Percentiles rank a stretch among this genome's conserved stretches.
Evolutionary conservation across 2,113 vertebrate genomes (phyloP).

Genomic region (Sapajus apella): DNA sequence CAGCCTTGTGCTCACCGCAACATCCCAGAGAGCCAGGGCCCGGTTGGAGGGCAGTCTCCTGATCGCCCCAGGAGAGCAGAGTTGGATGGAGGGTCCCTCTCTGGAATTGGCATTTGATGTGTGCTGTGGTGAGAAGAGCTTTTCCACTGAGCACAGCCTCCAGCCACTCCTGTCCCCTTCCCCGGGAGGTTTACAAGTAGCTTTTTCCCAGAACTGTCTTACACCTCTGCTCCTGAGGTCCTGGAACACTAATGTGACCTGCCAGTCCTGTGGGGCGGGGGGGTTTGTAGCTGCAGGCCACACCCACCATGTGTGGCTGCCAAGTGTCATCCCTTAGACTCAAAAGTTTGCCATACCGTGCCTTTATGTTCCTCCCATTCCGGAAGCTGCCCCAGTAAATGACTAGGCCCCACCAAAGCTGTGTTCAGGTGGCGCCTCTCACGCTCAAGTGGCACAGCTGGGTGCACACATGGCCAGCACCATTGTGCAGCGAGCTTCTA

Average conservation of each 20-base stretch:
- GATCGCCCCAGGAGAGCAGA: background rate
- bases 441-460: background rate
- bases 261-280: no score
- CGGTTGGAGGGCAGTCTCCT: background rate
- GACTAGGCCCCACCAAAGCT: no score
- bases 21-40: background rate
- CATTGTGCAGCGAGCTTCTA: background rate
- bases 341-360: background rate
- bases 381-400: background rate
- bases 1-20: background rate
- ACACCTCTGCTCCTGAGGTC: background rate
- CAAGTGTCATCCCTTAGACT: background rate
- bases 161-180: background rate
- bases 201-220: background rate
- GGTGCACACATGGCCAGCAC: background rate
- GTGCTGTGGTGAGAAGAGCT: background rate
- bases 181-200: background rate
- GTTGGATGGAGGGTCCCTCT: background rate
- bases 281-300: background rate
- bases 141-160: background rate
- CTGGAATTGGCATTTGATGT: background rate
- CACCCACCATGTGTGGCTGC: background rate
- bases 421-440: accelerated
- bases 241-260: background rate
- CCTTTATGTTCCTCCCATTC: background rate